These are phyloP conservation scores for Manis pentadactyla DNA, from an alignment of 2,797 vertebrate genomes.

Conservation along the genomic window DNA sequence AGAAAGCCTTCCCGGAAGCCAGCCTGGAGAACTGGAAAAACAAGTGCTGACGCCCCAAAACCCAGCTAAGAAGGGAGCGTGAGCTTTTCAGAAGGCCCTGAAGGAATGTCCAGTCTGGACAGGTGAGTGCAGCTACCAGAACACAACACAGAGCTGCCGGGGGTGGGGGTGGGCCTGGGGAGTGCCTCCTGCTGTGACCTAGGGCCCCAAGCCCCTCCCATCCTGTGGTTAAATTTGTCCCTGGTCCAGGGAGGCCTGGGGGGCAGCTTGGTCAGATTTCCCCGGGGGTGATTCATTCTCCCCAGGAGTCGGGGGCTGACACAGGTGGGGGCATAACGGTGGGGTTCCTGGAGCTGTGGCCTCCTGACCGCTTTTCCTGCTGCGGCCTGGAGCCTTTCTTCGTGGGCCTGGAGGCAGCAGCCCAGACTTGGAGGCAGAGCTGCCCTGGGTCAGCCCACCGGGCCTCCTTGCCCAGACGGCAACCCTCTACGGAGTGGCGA, in stretches of 20 bases:
- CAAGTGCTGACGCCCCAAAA: neutral
- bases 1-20: neutral
- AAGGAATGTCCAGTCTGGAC: neutral
- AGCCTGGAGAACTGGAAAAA: neutral
- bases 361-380: neutral
- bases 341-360: too few species aligned
- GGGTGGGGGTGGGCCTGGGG: too few species aligned
- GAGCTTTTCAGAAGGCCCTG: neutral
- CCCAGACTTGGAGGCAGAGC: neutral
- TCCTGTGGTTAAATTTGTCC: neutral
- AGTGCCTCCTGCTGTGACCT: neutral
- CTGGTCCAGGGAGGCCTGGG: neutral
- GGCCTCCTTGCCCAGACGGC: neutral
- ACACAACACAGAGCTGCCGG: neutral
- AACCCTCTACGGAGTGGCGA: neutral
- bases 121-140: neutral
- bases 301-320: neutral
- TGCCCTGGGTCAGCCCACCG: too few species aligned
- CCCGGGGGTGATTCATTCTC: neutral
- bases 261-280: neutral
- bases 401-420: neutral
- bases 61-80: neutral
- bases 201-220: neutral
- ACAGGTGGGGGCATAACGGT: too few species aligned
- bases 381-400: neutral